phyloP scores from a whole-genome alignment of 2,797 vertebrate species.

The Sebastes minor region DNA sequence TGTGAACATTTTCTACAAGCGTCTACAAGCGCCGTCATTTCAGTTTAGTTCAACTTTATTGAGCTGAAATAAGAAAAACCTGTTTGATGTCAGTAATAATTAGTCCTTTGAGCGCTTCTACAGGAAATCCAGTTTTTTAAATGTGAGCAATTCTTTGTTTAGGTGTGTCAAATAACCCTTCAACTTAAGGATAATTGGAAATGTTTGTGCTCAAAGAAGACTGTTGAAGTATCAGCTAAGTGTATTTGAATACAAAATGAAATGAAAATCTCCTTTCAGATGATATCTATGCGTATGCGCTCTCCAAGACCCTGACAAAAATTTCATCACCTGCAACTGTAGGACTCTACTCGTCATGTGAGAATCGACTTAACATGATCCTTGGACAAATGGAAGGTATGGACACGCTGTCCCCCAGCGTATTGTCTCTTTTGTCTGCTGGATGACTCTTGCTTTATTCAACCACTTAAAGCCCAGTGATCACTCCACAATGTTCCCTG shows the following conservation, averaged over 20 bases:
- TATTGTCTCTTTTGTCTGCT: not conserved
- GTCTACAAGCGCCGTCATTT: not conserved
- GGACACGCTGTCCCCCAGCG: not conserved
- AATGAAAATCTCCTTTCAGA: conserved; percentile 69
- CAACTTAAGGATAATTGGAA: not conserved
- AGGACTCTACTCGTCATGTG: conserved; percentile 90
- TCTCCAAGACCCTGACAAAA: conserved; percentile 88
- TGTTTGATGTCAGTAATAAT: not conserved
- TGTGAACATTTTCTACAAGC: not conserved
- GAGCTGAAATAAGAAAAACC: not conserved
- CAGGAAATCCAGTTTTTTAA: not conserved
- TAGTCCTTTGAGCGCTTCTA: not conserved
- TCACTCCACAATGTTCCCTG: not conserved
- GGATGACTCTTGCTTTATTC: not conserved
- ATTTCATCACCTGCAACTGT: conserved; percentile 89
- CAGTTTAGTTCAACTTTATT: not conserved
- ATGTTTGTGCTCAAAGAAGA: not conserved
- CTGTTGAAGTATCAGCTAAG: not conserved
- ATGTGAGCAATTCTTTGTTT: not conserved
- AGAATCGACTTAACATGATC: conserved; percentile 82
- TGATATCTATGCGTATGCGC: conserved; percentile 86
- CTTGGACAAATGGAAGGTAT: conserved; percentile 77
- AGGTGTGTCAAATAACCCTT: not conserved
- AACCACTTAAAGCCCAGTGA: not conserved
- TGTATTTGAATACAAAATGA: not conserved